Evolutionary conservation across 2,113 vertebrate genomes (phyloP).

Genomic region (Spizaetus ornatus): DNA sequence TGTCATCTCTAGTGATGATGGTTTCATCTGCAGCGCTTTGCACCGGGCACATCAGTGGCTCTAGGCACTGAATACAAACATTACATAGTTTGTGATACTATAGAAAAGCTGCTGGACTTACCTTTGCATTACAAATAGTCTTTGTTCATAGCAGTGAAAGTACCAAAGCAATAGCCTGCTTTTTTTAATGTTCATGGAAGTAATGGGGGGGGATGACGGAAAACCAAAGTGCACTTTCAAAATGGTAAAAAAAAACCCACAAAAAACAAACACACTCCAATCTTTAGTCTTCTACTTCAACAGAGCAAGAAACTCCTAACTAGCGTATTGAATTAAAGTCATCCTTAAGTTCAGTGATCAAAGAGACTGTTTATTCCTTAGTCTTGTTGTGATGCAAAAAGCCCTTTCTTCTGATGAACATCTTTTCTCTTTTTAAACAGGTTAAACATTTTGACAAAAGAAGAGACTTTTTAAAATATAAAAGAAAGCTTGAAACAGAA

Average conservation of each 20-base stretch:
- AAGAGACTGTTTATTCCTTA: neutral
- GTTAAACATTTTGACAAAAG: slow-evolving; percentile 92
- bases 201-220: neutral
- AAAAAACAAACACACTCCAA: fast-evolving
- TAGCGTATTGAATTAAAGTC: neutral
- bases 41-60: fast-evolving
- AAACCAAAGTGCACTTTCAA: neutral
- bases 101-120: neutral
- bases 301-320: neutral
- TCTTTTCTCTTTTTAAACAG: slow-evolving; percentile 65
- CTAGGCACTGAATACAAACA: neutral
- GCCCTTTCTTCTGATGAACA: neutral
- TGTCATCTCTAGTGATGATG: neutral
- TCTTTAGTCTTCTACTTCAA: neutral
- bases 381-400: neutral
- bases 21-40: neutral
- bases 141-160: neutral
- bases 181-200: neutral
- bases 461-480: slow-evolving; percentile 93
- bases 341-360: neutral
- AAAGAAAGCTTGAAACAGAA: slow-evolving; percentile 82
- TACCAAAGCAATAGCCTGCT: neutral
- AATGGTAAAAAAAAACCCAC: fast-evolving
- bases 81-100: fast-evolving
- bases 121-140: neutral